phyloP scores from a whole-genome alignment of 2,113 vertebrate genomes.

The Platycercus adscitus region DNA sequence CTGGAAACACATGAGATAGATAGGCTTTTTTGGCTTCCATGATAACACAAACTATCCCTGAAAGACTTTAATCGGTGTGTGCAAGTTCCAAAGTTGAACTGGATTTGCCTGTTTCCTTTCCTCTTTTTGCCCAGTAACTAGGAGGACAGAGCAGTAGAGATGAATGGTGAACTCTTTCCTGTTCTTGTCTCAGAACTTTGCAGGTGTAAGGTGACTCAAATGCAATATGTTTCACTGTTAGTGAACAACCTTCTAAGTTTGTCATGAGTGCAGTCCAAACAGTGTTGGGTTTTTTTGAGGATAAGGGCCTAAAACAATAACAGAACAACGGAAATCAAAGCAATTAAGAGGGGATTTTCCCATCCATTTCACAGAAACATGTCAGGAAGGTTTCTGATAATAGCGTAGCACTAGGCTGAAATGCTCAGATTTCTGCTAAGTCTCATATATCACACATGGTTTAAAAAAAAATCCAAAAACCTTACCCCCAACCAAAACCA shows the following conservation, averaged over 20 bases:
- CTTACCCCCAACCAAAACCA: not conserved
- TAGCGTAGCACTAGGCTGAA: not conserved
- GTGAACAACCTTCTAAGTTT: not conserved
- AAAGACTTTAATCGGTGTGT: not conserved
- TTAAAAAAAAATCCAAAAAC: not conserved
- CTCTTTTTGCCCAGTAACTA: not conserved
- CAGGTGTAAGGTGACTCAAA: not conserved
- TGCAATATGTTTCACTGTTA: not conserved
- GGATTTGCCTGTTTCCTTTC: not conserved
- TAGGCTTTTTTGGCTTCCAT: not conserved
- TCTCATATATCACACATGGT: not conserved
- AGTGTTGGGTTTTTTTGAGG: not conserved
- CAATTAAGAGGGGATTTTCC: not conserved
- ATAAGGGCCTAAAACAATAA: not conserved
- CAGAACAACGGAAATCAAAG: not conserved
- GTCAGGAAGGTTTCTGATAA: not conserved
- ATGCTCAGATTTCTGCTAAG: not conserved
- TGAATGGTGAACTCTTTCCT: not conserved
- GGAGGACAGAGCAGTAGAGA: not conserved
- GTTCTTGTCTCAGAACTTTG: rapidly evolving
- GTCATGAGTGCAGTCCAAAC: not conserved
- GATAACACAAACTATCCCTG: not conserved
- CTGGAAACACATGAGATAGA: not conserved
- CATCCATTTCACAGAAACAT: not conserved
- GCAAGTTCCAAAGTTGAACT: not conserved